Percentiles rank a stretch among this genome's conserved stretches.
Evolutionary conservation across 2,797 vertebrate genomes (phyloP).

Genomic region (Hylomyscus alleni): DNA sequence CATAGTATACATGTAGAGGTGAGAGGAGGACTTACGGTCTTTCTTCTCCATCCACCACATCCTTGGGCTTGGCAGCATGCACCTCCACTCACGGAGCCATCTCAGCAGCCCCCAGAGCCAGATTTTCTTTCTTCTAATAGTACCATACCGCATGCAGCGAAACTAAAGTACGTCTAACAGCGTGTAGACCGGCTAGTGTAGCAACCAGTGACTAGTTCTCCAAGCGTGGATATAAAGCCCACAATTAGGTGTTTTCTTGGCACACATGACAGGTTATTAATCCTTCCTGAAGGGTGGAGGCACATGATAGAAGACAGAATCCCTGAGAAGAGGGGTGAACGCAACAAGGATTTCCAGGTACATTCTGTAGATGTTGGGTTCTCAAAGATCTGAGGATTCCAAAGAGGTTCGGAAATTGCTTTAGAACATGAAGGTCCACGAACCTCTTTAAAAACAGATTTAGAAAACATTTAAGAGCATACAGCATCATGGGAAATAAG

Average conservation of each 20-base stretch:
- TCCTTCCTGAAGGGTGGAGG: not conserved
- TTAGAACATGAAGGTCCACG: not conserved
- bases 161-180: not conserved
- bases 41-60: not conserved
- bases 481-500: not conserved
- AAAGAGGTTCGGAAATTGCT: not conserved
- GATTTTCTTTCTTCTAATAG: not conserved
- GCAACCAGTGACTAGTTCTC: constrained; percentile 45
- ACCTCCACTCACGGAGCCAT: not conserved
- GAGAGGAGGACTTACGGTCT: not conserved
- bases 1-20: too few species aligned
- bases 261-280: not conserved
- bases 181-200: not conserved
- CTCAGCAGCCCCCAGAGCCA: not conserved
- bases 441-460: not conserved
- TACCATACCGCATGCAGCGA: not conserved
- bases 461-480: not conserved
- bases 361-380: not conserved
- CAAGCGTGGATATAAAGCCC: not conserved
- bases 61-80: not conserved
- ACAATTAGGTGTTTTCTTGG: constrained; percentile 29
- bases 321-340: not conserved
- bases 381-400: not conserved
- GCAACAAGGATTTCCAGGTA: not conserved
- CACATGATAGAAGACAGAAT: not conserved